Base-by-base conservation (phyloP, 2,888 invertebrate species). In the Drosophila gaucha region DNA sequence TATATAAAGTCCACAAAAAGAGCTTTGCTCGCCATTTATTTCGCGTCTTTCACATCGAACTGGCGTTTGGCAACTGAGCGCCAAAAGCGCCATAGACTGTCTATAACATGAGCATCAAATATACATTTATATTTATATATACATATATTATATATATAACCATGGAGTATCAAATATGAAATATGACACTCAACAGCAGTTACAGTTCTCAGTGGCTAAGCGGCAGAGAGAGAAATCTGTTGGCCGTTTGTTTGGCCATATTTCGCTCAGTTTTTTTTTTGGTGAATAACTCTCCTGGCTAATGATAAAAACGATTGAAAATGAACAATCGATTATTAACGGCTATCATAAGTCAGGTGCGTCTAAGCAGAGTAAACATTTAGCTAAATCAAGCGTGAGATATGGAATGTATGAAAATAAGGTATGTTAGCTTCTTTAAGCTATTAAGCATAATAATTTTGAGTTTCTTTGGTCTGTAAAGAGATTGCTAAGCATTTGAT, bases 1-100 rank as follows among this genome's bases (percentile, higher is more conserved):
- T 26, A 16, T 20, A 6, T 46, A 14, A 1, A 6, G n/a, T 24
- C 14, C 14, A 41, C 44, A 67, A 67, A 54, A 41, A 49, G 28
- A 39, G 72, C 39, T 54, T 36, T 41, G 38, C 33, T 56, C n/a
- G 44, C 28, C 33, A 31, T 18, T 14, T 14, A 43, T 69, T 62
- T 68, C 60, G 74, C 86, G 86, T 76, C 88, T 76, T 82, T 74
- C 83, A 50, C 83, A 72, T 67, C 47, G 69, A 66, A 82, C 76
- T 78, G 67, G 38, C 74, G 57, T 74, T 82, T 67, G 73, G 60
- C 71, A 78, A 87, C 88, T 83, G 79, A 85, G 78, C 76, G 66
- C 52, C 59, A 65, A 68, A 65, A 66, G 51, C 51, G 44, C 49
- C 60, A 64, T 65, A 44, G 49, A 50, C 57, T 33, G 66, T 43